Percentiles rank a stretch among this genome's conserved stretches.
These are phyloP conservation scores for Trimorus sp. DNA, from an alignment of 2,888 invertebrate species.

Conservation along the genomic window DNA sequence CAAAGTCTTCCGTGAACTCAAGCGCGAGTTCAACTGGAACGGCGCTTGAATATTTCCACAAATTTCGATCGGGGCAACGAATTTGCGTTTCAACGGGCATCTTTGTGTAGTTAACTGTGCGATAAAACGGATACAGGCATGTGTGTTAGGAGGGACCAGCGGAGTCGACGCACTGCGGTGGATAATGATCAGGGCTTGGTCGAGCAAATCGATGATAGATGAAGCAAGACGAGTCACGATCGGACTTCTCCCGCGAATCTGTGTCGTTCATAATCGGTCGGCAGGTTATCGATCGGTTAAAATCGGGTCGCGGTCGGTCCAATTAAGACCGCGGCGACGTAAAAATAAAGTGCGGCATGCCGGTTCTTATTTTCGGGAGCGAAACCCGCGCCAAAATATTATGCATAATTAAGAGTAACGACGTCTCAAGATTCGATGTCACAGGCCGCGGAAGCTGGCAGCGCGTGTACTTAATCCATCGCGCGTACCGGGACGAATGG, in stretches of 20 bases:
- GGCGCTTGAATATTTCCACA: not conserved
- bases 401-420: slow-evolving; percentile 61
- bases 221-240: slow-evolving; percentile 53
- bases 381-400: slow-evolving; percentile 56
- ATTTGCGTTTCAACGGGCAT: slow-evolving; percentile 45
- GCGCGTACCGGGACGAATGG: slow-evolving; percentile 51
- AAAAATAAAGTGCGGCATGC: slow-evolving; percentile 35
- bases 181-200: slow-evolving; percentile 65
- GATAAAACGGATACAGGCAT: slow-evolving; percentile 30
- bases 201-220: slow-evolving; percentile 61
- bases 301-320: not conserved
- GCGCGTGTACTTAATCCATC: slow-evolving; percentile 55
- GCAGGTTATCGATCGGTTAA: not conserved
- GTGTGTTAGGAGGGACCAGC: slow-evolving; percentile 33
- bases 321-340: slow-evolving; percentile 1
- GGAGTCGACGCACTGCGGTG: slow-evolving; percentile 49
- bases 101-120: slow-evolving; percentile 25
- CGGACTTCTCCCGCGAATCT: slow-evolving; percentile 45
- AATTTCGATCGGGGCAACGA: slow-evolving; percentile 18
- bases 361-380: slow-evolving; percentile 42
- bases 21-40: too few species aligned
- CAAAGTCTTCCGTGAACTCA: too few species aligned
- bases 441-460: slow-evolving; percentile 57
- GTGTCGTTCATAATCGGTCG: slow-evolving; percentile 38
- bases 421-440: slow-evolving; percentile 58